Evolutionary conservation across 2,113 vertebrate genomes (phyloP), one percentile per base, ranked within the genome.

Genomic region (Onychostruthus taczanowskii): DNA sequence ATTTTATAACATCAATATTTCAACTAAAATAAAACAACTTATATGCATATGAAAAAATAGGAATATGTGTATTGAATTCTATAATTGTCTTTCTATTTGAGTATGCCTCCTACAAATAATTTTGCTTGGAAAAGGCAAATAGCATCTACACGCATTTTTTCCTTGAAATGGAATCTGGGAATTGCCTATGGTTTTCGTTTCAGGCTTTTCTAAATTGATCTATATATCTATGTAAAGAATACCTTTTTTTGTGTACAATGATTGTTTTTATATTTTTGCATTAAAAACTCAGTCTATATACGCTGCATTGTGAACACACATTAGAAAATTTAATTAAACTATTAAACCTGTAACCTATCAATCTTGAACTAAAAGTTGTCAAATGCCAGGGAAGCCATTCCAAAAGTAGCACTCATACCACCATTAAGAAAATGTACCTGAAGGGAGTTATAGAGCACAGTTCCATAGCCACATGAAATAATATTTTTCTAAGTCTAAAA

Each of bases 401-500:
- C 23, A 74, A 70, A 85, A 78, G 70, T 89, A 91, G 82, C 62
- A 35, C 61, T 84, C 75, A 77, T 24, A 81, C 10, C 4, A 73
- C 22, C 68, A 76, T 85, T 83, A 66, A 88, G 56, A 87, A 97
- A 95, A 85, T 74, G 55, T 61, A 75, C 62, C 59, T 80, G 64
- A 50, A 82, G 75, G 73, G 39, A 93, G 37, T 70, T 85, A 66
- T 13, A 56, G 35, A 87, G 76, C 47, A 58, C 12, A 53, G 46
- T 82, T 83, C 81, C 43, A 89, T 12, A 94, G 75, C 44, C 80
- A 92, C 81, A 79, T 47, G 58, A 78, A 83, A 94, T 80, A 95
- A 76, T 90, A 93, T 86, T 95, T 91, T 93, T 70, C 44, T 86
- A 94, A 95, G 63, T 81, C 55, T 84, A 90, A 92, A 86, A 50